Evolutionary conservation across 64 coral and sea anemone species (phyloP), one percentile per base, ranked within the genome.

Genomic region (Dendronephthya gigantea): DNA sequence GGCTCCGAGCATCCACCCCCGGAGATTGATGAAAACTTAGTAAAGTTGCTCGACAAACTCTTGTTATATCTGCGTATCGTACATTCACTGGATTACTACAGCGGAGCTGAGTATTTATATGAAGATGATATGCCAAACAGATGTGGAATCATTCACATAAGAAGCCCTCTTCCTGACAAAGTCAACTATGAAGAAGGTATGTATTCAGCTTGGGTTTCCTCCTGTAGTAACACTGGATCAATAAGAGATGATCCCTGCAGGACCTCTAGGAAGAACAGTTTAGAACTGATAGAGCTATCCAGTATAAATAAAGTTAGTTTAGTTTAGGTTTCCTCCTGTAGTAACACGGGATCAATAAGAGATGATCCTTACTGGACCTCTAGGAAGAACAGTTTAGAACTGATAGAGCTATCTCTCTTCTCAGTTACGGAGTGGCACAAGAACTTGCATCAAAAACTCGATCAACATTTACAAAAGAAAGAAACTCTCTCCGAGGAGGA

Each of bases 51-150:
- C 81, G 95, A 98, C 70, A 85, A 89, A 36, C 49, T 98, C 51
- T 84, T 98, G 52, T 68, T 98, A 14, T 98, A 98, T 72, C 81
- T 98, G 33, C 76, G 95, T 30, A 82, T 98, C 10, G 95, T 98
- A 6, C 95, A 98, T 48, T 98, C 95, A 7, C 43, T 98, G 34
- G 95, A 98, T 85, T 98, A 98, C 62, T 98, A 98, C 74, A 98
- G 93, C 34, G 89, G 95, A 8, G 85, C 89, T 1, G 95, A 98
- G 51, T 98, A 98, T 27, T 92, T 92, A 7, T 90, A 98, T 11
- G 95, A 98, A 82, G 95, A 98, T 70, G 95, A 98, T 72, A 98
- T 98, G 95, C 95, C 95, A 2, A 93, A 98, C 40, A 87, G 95
- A 74, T 98, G 95, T 87, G 95, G 95, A 4, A 98, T 98, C 17